Evolutionary conservation across 2,888 invertebrate species (phyloP), one percentile per base, ranked within the genome.

Genomic region (Crossocerus cetratus): DNA sequence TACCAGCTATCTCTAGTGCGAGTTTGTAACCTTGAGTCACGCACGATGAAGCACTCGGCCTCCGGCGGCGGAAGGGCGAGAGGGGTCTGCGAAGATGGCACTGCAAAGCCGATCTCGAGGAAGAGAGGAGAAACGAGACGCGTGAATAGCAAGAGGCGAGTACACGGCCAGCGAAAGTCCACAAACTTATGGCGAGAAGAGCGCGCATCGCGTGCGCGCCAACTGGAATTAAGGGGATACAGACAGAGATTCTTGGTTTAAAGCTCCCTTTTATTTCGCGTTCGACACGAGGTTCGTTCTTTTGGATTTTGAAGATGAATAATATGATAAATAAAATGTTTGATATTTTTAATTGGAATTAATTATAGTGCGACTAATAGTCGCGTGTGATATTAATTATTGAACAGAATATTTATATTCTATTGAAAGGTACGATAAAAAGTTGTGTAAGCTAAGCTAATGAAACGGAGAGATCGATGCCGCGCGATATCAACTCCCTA

Each of bases 21-120:
- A 78, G 77, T 74, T 78, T 78, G 74, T 80, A 81, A 83, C 84
- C 84, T 84, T 83, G 83, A 84, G 81, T 84, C 84, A 84, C 83
- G 84, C 83, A 84, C 75, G 78, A 69, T 64, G 73, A 59, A 79
- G 74, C 80, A 74, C 63, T 61, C 73, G 2, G 75, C n/a, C n/a
- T n/a, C n/a, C n/a, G n/a, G n/a, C n/a, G n/a, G 72, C 66, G 56
- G 76, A 69, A 73, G 56, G 68, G 60, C 32, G 64, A 23, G 68
- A 74, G 74, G 70, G 60, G 64, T 69, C 65, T 49, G 59, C 16
- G 14, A 21, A 61, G 54, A 32, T 32, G 32, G 32, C 32, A 69
- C 54, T 22, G 55, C 42, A 68, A 61, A 63, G 68, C 49, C 67
- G 61, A 16, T 60, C 68, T 65, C 73, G 45, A 65, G 62, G 66